A percentile compares a stretch with the other conserved stretches of the same genome.
These are phyloP conservation scores for Pipa parva DNA, from an alignment of 2,113 vertebrate genomes.

Conservation along the genomic window DNA sequence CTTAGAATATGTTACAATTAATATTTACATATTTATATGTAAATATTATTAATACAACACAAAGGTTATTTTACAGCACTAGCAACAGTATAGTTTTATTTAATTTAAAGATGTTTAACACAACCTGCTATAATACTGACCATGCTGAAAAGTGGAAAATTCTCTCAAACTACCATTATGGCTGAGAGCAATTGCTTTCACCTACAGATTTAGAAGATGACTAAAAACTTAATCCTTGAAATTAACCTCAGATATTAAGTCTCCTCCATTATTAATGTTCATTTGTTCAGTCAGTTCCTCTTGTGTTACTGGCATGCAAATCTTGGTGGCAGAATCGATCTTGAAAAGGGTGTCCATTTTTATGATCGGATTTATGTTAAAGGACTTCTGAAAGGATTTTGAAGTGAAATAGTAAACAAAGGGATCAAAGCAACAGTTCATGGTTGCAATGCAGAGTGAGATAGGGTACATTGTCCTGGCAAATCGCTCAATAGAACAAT, in stretches of 20 bases:
- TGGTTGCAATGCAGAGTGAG: conserved; percentile 85
- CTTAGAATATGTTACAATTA: conserved; percentile 24
- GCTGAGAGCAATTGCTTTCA: background rate
- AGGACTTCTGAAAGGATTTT: conserved; percentile 94
- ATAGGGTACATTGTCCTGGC: conserved; percentile 90
- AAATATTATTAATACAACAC: conserved; percentile 1
- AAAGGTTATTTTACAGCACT: conserved; percentile 17
- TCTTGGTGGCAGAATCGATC: conserved; percentile 66
- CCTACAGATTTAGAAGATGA: background rate
- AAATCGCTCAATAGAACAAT: conserved; percentile 83
- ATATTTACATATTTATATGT: conserved; percentile 32
- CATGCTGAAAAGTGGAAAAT: background rate
- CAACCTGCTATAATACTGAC: conserved; percentile 36
- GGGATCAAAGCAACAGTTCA: conserved; percentile 95
- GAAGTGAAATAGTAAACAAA: conserved; percentile 97
- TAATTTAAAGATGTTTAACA: conserved; percentile 34
- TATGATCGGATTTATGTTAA: conserved; percentile 77
- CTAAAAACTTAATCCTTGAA: conserved; percentile 50
- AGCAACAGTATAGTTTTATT: conserved; percentile 13
- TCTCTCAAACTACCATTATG: background rate
- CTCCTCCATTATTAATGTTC: conserved; percentile 74
- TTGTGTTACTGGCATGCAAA: conserved; percentile 58
- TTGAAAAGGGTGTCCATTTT: conserved; percentile 79
- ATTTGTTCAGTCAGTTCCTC: conserved; percentile 65
- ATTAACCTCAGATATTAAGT: conserved; percentile 71